phyloP scores from a whole-genome alignment of 2,113 vertebrate species.

The Bubalus kerabau region DNA sequence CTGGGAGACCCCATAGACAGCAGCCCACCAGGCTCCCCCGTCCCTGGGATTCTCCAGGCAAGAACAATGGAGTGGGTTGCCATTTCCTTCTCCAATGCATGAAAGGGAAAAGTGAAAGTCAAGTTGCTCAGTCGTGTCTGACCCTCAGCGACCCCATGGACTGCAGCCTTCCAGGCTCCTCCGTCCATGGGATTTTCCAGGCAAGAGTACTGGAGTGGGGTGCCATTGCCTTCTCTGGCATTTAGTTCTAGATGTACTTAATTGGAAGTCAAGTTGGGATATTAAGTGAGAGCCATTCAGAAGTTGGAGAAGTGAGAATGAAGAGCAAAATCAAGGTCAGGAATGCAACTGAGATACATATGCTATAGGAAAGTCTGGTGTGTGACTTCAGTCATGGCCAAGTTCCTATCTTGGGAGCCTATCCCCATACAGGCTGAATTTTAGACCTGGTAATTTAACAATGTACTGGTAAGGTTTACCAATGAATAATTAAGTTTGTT shows the following conservation, averaged over 20 bases:
- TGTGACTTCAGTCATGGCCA: background rate
- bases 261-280: background rate
- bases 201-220: no score
- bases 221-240: no score
- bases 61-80: no score
- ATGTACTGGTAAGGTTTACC: background rate
- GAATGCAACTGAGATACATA: background rate
- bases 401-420: background rate
- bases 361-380: background rate
- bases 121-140: fast-evolving
- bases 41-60: no score
- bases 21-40: no score
- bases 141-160: no score
- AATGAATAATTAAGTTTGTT: background rate
- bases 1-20: no score
- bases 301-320: background rate
- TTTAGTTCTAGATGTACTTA: background rate
- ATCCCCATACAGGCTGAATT: background rate
- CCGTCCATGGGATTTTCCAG: no score
- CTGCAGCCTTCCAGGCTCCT: no score
- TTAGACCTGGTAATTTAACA: background rate
- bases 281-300: background rate
- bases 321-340: background rate
- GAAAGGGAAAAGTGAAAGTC: no score
- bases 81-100: no score